phyloP scores from a whole-genome alignment of 2,113 vertebrate species.

The Pterocles orientalis region DNA sequence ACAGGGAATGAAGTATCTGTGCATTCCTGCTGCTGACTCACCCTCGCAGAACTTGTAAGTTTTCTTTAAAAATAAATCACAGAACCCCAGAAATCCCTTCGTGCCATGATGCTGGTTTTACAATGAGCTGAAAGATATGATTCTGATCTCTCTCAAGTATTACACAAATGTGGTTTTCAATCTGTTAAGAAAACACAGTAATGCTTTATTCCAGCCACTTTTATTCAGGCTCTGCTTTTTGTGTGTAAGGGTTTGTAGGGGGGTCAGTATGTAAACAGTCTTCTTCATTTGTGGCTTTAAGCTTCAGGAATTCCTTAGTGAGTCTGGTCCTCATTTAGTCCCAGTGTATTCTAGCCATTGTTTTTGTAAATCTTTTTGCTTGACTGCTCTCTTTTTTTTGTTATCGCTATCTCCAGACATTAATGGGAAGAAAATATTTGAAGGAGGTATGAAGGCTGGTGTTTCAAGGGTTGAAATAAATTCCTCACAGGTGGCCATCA shows the following conservation, averaged over 20 bases:
- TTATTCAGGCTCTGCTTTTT: neutral
- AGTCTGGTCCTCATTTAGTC: neutral
- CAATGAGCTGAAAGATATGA: neutral
- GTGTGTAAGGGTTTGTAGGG: neutral
- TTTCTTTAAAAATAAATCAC: conserved; percentile 12
- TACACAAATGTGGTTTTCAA: neutral
- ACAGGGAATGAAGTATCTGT: conserved; percentile 95
- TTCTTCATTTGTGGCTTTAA: neutral
- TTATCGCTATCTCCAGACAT: neutral
- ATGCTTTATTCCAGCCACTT: neutral
- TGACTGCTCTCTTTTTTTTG: neutral
- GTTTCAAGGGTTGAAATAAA: neutral
- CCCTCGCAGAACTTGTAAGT: conserved; percentile 92
- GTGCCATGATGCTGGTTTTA: neutral
- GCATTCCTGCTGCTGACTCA: conserved; percentile 90
- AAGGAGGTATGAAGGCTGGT: neutral
- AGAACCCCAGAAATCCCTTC: neutral
- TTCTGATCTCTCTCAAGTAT: neutral
- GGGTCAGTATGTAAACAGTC: neutral
- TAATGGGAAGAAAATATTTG: neutral
- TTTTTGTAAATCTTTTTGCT: neutral
- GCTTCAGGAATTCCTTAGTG: neutral
- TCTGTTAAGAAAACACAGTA: neutral
- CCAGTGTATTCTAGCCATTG: neutral
- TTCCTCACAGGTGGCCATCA: neutral